These are phyloP conservation scores for Entomobrya multifasciata DNA, from an alignment of 2,888 invertebrate genomes.

Conservation along the genomic window DNA sequence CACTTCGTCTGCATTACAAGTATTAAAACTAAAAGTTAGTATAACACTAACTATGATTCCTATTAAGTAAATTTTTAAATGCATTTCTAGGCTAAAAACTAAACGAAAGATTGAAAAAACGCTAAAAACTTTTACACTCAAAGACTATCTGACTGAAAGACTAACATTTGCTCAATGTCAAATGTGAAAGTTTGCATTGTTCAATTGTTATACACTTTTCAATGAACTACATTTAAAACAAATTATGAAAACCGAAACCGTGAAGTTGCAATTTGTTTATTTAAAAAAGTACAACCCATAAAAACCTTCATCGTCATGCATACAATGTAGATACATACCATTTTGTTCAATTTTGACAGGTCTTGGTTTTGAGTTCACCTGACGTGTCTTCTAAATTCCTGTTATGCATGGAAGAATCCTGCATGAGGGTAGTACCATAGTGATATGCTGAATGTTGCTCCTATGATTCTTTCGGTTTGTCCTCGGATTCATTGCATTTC, in stretches of 20 bases:
- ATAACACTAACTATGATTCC: neutral
- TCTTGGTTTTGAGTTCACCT: conserved; percentile 46
- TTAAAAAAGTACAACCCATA: neutral
- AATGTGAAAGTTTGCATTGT: neutral
- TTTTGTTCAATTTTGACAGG: conserved; percentile 29
- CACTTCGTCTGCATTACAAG: conserved; percentile 50
- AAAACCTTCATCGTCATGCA: neutral
- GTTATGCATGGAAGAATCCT: neutral
- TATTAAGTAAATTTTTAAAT: neutral
- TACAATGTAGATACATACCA: too few relatives aligned
- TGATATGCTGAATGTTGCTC: neutral
- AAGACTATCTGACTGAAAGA: too few relatives aligned
- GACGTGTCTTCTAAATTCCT: conserved; percentile 56
- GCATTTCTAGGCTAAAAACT: neutral
- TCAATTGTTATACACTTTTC: neutral
- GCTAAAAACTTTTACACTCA: neutral
- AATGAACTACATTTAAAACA: neutral
- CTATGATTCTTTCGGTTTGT: neutral
- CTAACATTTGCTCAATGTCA: neutral
- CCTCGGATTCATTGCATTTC: neutral
- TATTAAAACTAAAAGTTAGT: neutral
- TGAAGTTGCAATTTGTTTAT: conserved; percentile 8
- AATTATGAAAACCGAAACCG: conserved; percentile 27
- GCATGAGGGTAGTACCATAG: neutral
- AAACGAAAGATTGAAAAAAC: neutral